Base-by-base conservation (phyloP, 2,888 invertebrate genomes). In the Helleia helle region DNA sequence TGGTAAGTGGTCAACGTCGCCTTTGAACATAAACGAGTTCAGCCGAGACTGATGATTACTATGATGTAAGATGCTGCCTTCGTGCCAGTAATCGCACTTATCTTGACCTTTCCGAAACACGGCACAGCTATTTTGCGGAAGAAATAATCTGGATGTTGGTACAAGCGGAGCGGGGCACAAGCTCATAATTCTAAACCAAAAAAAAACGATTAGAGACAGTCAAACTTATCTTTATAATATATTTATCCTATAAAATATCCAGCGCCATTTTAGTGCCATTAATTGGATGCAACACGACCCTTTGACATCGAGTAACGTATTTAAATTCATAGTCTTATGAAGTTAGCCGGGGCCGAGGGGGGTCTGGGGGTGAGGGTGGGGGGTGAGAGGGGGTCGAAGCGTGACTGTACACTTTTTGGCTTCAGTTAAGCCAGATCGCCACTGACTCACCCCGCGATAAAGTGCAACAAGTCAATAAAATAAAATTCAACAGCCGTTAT, bases 321-420 rank as follows among this genome's bases (percentile, higher is more conserved):
- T 84, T 83, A 83, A 83, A 84, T 81, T 83, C 83, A 83, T 83
- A 80, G 81, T 80, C 80, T 83, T 84, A 83, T 83, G 79, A 81
- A 83, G 81, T 83, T 79, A 79, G 74, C 70, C 69, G 54, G 65
- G 61, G 49, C 59, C 41, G 57, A 56, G 52, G 55, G 55, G 41
- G 49, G 36, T 49, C 55, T 53, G 39, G 44, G 37, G 42, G 50
- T 52, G 47, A 51, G 41, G 51, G 41, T 25, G 38, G 50, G 42
- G 44, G 54, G 51, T 52, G 51, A 48, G 58, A 56, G 54, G 52
- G 53, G 58, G 49, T 57, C 54, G 67, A 71, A 70, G 77, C 79
- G 81, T 81, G 83, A 79, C 80, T 80, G 73, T 79, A 84, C 83
- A 83, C 83, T 84, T 84, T 84, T 84, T 83, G 83, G 76, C 77